phyloP scores from a whole-genome alignment of 2,888 invertebrate species.

The Tineola bisselliella region DNA sequence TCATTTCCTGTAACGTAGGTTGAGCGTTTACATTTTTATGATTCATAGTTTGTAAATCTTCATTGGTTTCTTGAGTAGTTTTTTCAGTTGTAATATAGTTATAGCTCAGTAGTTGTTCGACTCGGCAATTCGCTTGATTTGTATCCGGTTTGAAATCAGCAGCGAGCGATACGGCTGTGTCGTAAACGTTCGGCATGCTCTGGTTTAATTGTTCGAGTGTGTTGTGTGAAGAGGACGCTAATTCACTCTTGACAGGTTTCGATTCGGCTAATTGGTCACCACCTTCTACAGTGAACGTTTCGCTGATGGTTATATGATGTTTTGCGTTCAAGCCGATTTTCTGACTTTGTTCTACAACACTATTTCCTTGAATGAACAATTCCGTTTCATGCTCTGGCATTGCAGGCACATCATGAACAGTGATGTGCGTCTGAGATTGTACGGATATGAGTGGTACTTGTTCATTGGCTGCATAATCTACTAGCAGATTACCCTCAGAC shows the following conservation, averaged over 20 bases:
- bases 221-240: slow-evolving; percentile 23
- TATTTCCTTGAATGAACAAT: slow-evolving; percentile 21
- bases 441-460: slow-evolving; percentile 25
- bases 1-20: slow-evolving; percentile 19
- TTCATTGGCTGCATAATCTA: slow-evolving; percentile 23
- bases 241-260: slow-evolving; percentile 24
- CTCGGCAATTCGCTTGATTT: slow-evolving; percentile 14
- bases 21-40: slow-evolving; percentile 36
- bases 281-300: slow-evolving; percentile 39
- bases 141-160: slow-evolving; percentile 13
- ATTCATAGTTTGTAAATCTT: slow-evolving; percentile 29
- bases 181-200: neutral
- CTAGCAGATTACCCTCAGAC: slow-evolving; percentile 24
- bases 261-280: slow-evolving; percentile 24
- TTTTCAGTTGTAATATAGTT: slow-evolving; percentile 17
- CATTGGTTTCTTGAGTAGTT: slow-evolving; percentile 38
- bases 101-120: slow-evolving; percentile 16
- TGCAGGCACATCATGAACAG: slow-evolving; percentile 30
- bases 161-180: slow-evolving; percentile 15
- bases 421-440: slow-evolving; percentile 37
- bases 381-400: slow-evolving; percentile 36
- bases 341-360: slow-evolving; percentile 25
- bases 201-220: slow-evolving; percentile 21
- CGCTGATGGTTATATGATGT: slow-evolving; percentile 37
- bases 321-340: slow-evolving; percentile 30